Base-by-base conservation (phyloP, 2,797 vertebrate genomes). In the Brachymystax lenok region DNA sequence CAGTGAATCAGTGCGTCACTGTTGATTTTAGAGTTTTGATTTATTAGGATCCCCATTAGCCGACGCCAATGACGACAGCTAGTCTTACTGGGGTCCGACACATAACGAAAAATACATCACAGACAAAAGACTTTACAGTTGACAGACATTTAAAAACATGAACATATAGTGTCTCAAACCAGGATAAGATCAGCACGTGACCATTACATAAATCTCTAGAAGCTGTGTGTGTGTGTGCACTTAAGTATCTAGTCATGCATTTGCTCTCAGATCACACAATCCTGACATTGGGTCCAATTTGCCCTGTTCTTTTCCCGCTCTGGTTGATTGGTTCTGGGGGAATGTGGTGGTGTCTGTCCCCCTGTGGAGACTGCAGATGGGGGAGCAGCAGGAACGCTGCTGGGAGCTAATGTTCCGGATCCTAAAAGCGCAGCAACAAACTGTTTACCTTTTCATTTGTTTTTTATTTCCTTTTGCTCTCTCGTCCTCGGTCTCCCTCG, bases 321-420 rank as follows among this genome's bases (percentile, higher is more conserved):
- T 17, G 28, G 80, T 85, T 82, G 77, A 80, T 86, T 77, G 83
- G 77, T 75, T 80, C 21, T 73, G 74, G 78, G 56, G 64, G 78
- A 80, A 78, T 19, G 0, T 80, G 80, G 75, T 75, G 71, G 40
- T 46, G 72, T 80, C 78, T 83, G 54, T 50, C 33, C 80, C 68
- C 73, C 80, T 1, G 63, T 61, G 83, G 81, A 76, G 81, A 12
- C 24, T 80, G 77, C 54, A 87, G 76, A 88, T 80, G 80, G 79
- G 78, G 40, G 46, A 64, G 40, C 80, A 85, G 82, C 74, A 77
- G 69, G 79, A 72, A 35, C 21, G 69, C 80, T 71, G 76, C 79
- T 73, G 74, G 2, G 5, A 75, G 75, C 74, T 82, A 81, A 80
- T 77, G 71, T 79, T 79, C 79, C 4, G 1, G 14, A 82, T 77